These are phyloP conservation scores for Hydropotes inermis DNA, from an alignment of 2,113 vertebrate species.

Conservation along the genomic window DNA sequence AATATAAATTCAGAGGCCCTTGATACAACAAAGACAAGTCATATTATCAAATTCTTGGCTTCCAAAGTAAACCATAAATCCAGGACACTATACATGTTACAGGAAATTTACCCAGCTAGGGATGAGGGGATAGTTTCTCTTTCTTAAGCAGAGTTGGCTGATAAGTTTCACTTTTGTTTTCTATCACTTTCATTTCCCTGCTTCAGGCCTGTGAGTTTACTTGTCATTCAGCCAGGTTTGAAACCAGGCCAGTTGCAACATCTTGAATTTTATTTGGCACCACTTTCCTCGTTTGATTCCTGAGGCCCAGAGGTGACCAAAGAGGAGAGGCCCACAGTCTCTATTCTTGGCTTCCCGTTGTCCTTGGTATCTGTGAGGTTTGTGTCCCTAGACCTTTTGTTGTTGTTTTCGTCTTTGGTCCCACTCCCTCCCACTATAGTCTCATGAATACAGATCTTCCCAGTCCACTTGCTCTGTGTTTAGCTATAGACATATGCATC, in stretches of 20 bases:
- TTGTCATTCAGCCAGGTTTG: constrained; percentile 5
- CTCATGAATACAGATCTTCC: not conserved
- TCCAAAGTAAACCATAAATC: not conserved
- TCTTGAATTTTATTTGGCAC: not conserved
- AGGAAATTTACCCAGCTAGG: not conserved
- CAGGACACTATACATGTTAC: not conserved
- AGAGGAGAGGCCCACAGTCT: not conserved
- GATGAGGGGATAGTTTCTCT: not conserved
- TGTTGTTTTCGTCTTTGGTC: not conserved
- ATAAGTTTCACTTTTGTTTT: constrained; percentile 58
- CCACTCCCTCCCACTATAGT: not conserved
- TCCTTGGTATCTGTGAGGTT: not conserved
- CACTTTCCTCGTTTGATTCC: not conserved
- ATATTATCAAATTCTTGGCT: not conserved
- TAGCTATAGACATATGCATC: not conserved
- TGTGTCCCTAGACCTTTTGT: not conserved
- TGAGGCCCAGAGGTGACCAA: not conserved
- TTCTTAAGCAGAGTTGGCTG: not conserved
- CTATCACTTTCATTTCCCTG: not conserved
- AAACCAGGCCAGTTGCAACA: not conserved
- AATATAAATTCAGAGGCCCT: not conserved
- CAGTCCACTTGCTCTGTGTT: not conserved
- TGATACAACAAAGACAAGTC: not conserved
- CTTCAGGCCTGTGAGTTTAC: not conserved
- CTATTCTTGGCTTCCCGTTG: rapidly evolving